Percentiles rank a stretch among this genome's conserved stretches.
Conservation (phyloP, 2,888 invertebrate species). For the Seladonia tumulorum region DNA sequence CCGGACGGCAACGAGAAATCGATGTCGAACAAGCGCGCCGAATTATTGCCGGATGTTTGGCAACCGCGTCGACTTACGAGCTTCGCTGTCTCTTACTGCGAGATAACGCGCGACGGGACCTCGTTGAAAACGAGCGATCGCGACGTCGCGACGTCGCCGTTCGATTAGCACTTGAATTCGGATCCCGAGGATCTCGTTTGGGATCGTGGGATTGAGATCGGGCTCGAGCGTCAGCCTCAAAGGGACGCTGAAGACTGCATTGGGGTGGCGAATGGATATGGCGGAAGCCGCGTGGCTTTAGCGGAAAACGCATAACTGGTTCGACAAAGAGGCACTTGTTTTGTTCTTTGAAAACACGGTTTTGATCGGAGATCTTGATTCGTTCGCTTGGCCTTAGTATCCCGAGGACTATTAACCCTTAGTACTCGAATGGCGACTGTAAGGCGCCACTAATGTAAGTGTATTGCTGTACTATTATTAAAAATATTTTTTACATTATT, state of each 20-base stretch:
- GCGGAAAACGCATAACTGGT: neutral
- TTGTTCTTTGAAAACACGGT: neutral
- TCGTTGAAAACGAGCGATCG: neutral
- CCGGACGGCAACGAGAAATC: slow-evolving; percentile 50
- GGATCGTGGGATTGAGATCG: neutral
- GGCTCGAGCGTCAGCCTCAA: neutral
- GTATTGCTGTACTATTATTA: too few species aligned
- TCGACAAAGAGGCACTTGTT: neutral
- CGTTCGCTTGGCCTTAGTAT: too few species aligned
- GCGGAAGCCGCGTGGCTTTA: too few species aligned
- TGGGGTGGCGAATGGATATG: neutral
- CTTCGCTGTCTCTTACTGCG: slow-evolving; percentile 28
- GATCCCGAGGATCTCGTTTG: neutral
- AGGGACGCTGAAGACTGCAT: neutral
- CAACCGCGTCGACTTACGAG: slow-evolving; percentile 54
- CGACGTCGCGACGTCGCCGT: neutral
- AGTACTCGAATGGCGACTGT: too few species aligned
- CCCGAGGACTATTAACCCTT: too few species aligned
- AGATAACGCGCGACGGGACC: slow-evolving; percentile 5
- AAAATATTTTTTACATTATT: too few species aligned
- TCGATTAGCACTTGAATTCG: neutral
- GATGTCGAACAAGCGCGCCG: slow-evolving; percentile 54
- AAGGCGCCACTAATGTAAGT: too few species aligned
- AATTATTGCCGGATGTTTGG: slow-evolving; percentile 65
- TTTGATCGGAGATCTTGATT: too few species aligned